Base-by-base conservation (phyloP, 2,113 vertebrate species). In the Urocolius indicus region DNA sequence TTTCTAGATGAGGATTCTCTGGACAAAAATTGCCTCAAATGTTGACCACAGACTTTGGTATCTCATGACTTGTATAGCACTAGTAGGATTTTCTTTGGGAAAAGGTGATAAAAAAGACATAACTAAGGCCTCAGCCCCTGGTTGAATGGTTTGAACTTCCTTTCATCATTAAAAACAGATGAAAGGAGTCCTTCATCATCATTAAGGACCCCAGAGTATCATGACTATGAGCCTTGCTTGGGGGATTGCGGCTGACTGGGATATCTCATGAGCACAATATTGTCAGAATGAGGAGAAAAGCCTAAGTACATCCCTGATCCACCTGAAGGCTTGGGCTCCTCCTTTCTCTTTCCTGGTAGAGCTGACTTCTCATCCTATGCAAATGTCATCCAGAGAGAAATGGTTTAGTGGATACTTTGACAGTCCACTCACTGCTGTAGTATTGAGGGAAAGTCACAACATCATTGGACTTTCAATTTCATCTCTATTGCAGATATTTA, bases 101-200 rank as follows among this genome's bases (percentile, higher is more conserved):
- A 87, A 78, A 89, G 10, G 8, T 34, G 55, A 36, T 0, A 2
- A 68, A 3, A 93, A 72, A 49, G 27, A 52, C 4, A 2, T 59
- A 67, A 65, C 23, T 79, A 54, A 69, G 21, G 32, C 3, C 58
- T 97, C 13, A 11, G 30, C 63, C 62, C 82, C 45, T 88, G 85
- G 45, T 52, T 95, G 94, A 92, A 83, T 49, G 91, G 69, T 91
- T 97, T 95, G 90, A 17, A 65, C 22, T 83, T 95, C 58, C 72
- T 91, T 85, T 95, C 59, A 4, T 66, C 13, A 21, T 30, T 79
- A 54, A 72, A 95, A 94, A 9, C 30, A 90, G 30, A 15, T 73
- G 36, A 93, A 94, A 90, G 13, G 21, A 84, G 14, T 21, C 65
- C 41, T 79, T 83, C n/a, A 30, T 61, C 45, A 48, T 63, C 32